These are phyloP conservation scores for Agapornis canus DNA, from an alignment of 2,797 vertebrate genomes.

Conservation along the genomic window DNA sequence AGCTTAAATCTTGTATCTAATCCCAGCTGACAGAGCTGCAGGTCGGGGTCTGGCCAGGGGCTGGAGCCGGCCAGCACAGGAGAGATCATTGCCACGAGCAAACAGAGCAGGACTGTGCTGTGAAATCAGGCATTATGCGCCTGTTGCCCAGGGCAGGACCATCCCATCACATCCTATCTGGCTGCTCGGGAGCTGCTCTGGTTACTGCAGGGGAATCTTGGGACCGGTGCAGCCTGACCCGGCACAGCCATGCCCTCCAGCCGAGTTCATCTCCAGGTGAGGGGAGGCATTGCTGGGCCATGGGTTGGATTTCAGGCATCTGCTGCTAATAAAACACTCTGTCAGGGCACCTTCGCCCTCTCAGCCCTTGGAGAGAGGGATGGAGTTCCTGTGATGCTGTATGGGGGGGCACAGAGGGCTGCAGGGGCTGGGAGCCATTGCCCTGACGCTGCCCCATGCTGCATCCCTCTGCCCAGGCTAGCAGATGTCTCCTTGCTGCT, in stretches of 20 bases:
- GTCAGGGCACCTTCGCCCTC: not conserved
- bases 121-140: constrained; percentile 56
- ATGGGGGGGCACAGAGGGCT: not conserved
- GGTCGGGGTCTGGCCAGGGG: not conserved
- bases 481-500: not conserved
- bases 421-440: rapidly evolving
- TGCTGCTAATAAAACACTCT: constrained; percentile 66
- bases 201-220: not conserved
- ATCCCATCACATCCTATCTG: not conserved
- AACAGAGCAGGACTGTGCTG: not conserved
- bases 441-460: rapidly evolving
- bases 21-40: not conserved
- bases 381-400: not conserved
- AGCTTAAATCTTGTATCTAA: not conserved
- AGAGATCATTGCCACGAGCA: not conserved
- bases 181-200: not conserved
- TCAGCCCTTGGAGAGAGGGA: not conserved
- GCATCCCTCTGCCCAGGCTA: not conserved
- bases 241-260: not conserved
- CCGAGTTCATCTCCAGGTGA: constrained; percentile 56
- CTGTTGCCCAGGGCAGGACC: not conserved
- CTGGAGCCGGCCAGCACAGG: not conserved
- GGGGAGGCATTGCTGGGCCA: not conserved
- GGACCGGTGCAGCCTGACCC: not conserved
- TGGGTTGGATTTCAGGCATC: constrained; percentile 57